Base-by-base conservation (phyloP, 2,797 vertebrate genomes). In the Hylomyscus alleni region DNA sequence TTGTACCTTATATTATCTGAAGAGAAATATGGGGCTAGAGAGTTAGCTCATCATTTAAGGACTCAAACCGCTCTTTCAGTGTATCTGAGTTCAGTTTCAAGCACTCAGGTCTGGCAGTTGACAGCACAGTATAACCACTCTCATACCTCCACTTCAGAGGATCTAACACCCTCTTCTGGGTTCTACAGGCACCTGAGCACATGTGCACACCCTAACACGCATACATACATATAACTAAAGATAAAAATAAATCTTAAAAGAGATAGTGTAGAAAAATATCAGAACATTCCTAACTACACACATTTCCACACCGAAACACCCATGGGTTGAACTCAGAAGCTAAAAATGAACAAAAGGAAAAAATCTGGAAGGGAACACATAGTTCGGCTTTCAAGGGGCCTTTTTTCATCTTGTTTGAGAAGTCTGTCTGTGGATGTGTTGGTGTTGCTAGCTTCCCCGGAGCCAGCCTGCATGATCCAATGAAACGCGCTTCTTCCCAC, bases 331-430 rank as follows among this genome's bases (percentile, higher is more conserved):
- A 77, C 17, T 56, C 80, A 37, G 44, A 58, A 13, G 12, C 26
- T 80, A 37, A 75, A 89, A 84, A 91, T 47, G 60, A 65, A 12
- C 22, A 65, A 84, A 88, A 73, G 4, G 44, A 65, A 75, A 56
- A 2, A 65, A 87, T 73, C 78, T 26, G 67, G 11, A 8, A 52
- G 1, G 29, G 29, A 85, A 81, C 20, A 34, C n/a, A 15, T 3
- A 52, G 7, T 20, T 50, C 13, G 47, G 60, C 44, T 81, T n/a
- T 81, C 84, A 93, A n/a, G 8, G n/a, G 44, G 15, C 3, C 67
- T 80, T 69, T 69, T 34, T 8, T 62, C 60, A 83, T 90, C 44
- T 92, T 13, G 89, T 91, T 92, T 26, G 34, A 19, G 60, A 96
- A 81, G 26, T 73, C 67, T 89, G 0, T 29, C 67, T 91, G 1